phyloP scores from a whole-genome alignment of 1,140 invertebrate species.

The Apocrypta bakeri region DNA sequence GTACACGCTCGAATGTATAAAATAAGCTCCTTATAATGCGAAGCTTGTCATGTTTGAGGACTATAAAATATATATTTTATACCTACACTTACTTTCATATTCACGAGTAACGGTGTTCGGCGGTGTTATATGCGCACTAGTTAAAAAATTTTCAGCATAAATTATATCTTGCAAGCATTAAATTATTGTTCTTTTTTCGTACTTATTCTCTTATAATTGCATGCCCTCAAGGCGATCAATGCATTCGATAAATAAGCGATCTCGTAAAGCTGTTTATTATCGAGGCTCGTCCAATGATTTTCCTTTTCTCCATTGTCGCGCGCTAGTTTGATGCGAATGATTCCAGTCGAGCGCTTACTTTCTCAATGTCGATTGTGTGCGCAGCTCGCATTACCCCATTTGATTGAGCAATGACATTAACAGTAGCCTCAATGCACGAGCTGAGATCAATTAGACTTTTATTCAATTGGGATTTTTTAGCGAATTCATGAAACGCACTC shows the following conservation, averaged over 20 bases:
- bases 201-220: no score
- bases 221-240: neutral
- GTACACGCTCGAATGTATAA: neutral
- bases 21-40: slow-evolving; percentile 9
- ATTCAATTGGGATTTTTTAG: neutral
- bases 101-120: neutral
- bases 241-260: neutral
- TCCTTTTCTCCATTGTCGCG: neutral
- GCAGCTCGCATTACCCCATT: neutral
- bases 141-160: no score
- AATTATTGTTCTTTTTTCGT: no score
- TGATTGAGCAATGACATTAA: no score
- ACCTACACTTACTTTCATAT: neutral
- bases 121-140: no score
- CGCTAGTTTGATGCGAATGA: slow-evolving; percentile 6
- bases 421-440: neutral
- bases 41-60: neutral
- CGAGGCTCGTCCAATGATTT: neutral
- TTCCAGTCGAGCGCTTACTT: neutral
- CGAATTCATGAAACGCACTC: neutral
- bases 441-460: neutral
- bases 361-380: neutral
- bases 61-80: neutral
- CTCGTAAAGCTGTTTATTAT: slow-evolving; percentile 7
- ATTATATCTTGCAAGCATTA: no score